phyloP scores from a whole-genome alignment of 2,113 vertebrate species.

The Gobiocypris rarus region DNA sequence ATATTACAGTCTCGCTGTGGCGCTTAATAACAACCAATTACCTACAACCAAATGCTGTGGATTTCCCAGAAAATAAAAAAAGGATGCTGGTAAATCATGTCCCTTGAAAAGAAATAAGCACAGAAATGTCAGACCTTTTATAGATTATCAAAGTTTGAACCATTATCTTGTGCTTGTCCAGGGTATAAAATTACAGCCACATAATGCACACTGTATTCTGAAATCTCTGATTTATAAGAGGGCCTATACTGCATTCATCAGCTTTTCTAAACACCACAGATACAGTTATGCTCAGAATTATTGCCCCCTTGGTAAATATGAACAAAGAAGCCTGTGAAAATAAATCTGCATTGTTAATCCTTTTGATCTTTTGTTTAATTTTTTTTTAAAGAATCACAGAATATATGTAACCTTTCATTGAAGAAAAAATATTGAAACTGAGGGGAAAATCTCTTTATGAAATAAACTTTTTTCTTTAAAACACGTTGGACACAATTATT shows the following conservation, averaged over 20 bases:
- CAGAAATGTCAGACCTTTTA: not conserved
- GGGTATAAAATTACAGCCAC: not conserved
- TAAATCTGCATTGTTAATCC: no score
- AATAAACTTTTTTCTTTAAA: no score
- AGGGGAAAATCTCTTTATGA: no score
- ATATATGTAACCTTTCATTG: no score
- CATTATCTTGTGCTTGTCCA: not conserved
- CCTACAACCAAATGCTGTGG: not conserved
- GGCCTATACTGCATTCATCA: not conserved
- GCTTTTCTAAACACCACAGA: not conserved
- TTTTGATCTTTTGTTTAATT: no score
- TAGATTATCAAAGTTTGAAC: not conserved
- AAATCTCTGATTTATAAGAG: not conserved
- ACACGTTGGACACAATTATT: no score
- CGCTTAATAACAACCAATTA: conserved; percentile 16
- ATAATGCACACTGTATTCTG: not conserved
- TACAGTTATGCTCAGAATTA: not conserved
- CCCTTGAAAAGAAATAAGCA: not conserved
- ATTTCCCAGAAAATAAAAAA: not conserved
- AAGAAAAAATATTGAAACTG: no score
- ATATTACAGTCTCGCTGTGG: not conserved
- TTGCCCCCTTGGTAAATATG: no score
- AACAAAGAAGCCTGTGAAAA: no score
- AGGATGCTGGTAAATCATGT: not conserved
- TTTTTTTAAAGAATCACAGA: no score